Conservation (phyloP, 1,140 invertebrate genomes). For the Drosophila lacteicornis region DNA sequence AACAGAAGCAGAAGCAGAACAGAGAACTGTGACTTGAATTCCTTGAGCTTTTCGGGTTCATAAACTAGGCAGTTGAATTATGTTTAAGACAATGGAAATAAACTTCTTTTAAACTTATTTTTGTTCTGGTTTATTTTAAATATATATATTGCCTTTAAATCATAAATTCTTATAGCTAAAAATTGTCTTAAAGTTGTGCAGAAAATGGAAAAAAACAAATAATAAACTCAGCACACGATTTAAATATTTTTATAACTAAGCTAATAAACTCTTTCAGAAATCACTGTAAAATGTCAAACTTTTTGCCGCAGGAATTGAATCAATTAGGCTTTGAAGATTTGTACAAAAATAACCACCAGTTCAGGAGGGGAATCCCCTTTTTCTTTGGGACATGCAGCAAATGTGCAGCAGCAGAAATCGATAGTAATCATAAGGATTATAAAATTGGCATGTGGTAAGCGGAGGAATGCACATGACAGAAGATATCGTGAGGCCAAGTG, state of each 20-base stretch:
- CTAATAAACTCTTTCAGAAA: not conserved
- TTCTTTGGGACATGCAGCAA: not conserved
- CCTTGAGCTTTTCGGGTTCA: too few species aligned
- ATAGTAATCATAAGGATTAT: conserved; percentile 25
- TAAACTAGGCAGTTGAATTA: too few species aligned
- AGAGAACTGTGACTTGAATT: too few species aligned
- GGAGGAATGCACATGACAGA: conserved; percentile 4
- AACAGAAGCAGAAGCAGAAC: not conserved
- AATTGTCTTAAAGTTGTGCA: too few species aligned
- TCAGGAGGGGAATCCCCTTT: not conserved
- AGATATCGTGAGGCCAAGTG: not conserved
- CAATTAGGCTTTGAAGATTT: not conserved
- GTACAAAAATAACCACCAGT: conserved; percentile 3
- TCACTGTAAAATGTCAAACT: not conserved
- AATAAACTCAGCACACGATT: too few species aligned
- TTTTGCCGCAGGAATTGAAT: not conserved
- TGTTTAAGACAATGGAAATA: too few species aligned
- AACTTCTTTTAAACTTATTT: too few species aligned
- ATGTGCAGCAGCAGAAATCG: conserved; percentile 6
- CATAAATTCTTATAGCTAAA: too few species aligned
- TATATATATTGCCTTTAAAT: too few species aligned
- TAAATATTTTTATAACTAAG: not conserved
- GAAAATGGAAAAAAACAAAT: too few species aligned
- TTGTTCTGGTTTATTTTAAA: too few species aligned
- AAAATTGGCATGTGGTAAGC: conserved; percentile 34